Base-by-base conservation (phyloP, 2,113 vertebrate genomes). In the Turnix velox region DNA sequence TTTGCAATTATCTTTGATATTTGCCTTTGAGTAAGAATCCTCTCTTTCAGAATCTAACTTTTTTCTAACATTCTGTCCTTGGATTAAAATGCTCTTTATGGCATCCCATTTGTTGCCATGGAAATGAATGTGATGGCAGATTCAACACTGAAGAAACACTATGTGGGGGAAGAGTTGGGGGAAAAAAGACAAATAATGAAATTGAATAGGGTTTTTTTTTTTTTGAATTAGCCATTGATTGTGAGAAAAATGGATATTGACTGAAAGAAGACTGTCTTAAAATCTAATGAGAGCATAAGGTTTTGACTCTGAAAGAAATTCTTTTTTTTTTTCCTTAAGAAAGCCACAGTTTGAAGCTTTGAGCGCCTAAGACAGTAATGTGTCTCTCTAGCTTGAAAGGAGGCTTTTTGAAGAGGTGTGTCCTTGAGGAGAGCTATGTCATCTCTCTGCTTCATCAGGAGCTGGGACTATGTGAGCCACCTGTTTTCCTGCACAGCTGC, bases 91-190 rank as follows among this genome's bases (percentile, higher is more conserved):
- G 35, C 19, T 74, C 43, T 95, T 93, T 88, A 67, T 79, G 81
- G 6, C 35, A 88, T 84, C 35, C 30, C 57, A 84, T 95, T 94
- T 89, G 88, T 94, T 96, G 48, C 88, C 62, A 91, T 95, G 84
- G 84, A 86, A 92, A 93, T 92, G 24, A 71, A 61, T 28, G 27
- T 25, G 55, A 71, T 61, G 69, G 92, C 27, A 82, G 31, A 65
- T 51, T 65, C 31, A 75, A 43, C 28, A 20, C 12, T 88, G 67
- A 76, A 86, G 57, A 57, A 88, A 48, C 18, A 81, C 18, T 40
- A 33, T n/a, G 14, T n/a, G 18, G n/a, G 12, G 16, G 9, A 58
- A 51, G 25, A 22, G 4, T 7, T 51, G 37, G 6, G 10, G 9
- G 8, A 3, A 2, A 14, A 19, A 66, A 35, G 9, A 11, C 7